A percentile compares a stretch with the other conserved stretches of the same genome.
Conservation (phyloP, 2,797 vertebrate species). For the Pseudochirops corinnae region DNA sequence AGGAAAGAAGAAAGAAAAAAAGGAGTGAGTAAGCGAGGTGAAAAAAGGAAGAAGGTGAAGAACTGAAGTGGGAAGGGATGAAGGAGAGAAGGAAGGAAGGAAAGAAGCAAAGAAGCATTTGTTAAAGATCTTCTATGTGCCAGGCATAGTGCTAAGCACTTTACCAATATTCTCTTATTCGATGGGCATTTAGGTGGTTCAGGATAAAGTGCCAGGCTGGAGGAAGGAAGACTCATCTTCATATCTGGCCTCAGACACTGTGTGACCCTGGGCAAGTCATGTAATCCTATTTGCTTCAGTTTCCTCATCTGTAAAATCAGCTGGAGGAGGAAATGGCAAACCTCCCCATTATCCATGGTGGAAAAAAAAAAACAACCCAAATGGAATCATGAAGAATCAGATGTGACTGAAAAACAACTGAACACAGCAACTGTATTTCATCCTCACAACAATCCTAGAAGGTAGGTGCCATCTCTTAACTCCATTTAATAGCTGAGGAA, state of each 20-base stretch:
- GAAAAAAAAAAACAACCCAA: no score
- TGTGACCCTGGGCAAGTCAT: not conserved
- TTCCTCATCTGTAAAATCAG: not conserved
- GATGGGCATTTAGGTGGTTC: not conserved
- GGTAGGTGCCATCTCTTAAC: not conserved
- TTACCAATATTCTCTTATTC: not conserved
- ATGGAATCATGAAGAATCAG: not conserved
- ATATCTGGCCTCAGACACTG: not conserved
- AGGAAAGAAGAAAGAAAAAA: not conserved
- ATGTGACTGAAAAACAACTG: not conserved
- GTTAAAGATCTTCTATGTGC: not conserved
- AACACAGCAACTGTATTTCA: not conserved
- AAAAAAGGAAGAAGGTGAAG: no score
- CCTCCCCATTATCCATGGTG: not conserved
- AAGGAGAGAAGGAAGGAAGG: no score
- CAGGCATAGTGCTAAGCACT: not conserved
- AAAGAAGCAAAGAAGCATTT: not conserved
- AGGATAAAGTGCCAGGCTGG: not conserved
- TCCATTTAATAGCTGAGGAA: not conserved
- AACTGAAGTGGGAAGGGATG: no score
- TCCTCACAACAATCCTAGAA: not conserved
- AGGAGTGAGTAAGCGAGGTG: no score
- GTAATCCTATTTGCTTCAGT: not conserved
- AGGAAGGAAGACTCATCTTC: not conserved
- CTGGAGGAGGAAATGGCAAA: not conserved